Base-by-base conservation (phyloP, 2,888 invertebrate genomes). In the Cerastis leucographa region DNA sequence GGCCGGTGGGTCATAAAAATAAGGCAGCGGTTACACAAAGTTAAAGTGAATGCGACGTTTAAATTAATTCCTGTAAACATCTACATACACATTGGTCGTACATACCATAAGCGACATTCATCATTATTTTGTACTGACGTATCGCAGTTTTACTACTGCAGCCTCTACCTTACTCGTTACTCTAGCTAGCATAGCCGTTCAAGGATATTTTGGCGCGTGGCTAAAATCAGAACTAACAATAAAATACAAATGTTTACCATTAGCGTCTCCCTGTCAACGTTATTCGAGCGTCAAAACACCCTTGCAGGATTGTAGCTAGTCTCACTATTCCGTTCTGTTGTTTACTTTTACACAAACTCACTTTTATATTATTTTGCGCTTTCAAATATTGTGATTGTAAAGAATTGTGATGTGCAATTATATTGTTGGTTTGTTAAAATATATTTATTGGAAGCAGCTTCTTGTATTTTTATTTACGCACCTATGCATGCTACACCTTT, bases 391-490 rank as follows among this genome's bases (percentile, higher is more conserved):
- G 87, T 88, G 84, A 81, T 87, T 77, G 83, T 87, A 78, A 84
- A 73, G 51, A 69, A 54, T 82, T 89, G 89, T 90, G 84, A 89
- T 90, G 88, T 92, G 89, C 88, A 83, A 83, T 83, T 90, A 90
- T 91, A 90, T 78, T 68, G 49, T 84, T 81, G 44, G 29, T 80
- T 76, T 91, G 86, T 89, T 81, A 85, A 93, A 94, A 94, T 94
- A 95, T 94, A 95, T 93, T 93, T 94, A 93, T 94, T 94, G 90
- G 92, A 93, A 94, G 91, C 93, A 91, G 94, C 93, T 95, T 95
- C 89, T 89, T 91, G 92, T 90, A 76, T 93, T 94, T 94, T 94
- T 93, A 94, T 93, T 93, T 94, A 91, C 88, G 85, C 89, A 89
- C 90, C 91, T 85, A 74, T 86, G 82, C 90, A 89, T 84, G 80